These are phyloP conservation scores for Petrocephalus sullivani DNA, from an alignment of 2,797 vertebrate genomes.

Conservation along the genomic window DNA sequence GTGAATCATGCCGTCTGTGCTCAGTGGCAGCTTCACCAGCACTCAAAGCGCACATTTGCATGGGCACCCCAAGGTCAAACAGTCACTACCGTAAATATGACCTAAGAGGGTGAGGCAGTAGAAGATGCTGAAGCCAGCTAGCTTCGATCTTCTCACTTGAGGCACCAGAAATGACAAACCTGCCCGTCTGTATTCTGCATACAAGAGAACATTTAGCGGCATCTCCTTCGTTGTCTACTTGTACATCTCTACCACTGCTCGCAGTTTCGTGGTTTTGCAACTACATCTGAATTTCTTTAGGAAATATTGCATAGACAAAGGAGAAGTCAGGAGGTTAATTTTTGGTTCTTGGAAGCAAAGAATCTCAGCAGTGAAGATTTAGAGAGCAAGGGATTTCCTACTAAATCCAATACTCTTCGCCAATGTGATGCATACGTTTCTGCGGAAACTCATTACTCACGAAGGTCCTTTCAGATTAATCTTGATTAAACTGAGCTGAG, in stretches of 20 bases:
- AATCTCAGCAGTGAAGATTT: conserved; percentile 50
- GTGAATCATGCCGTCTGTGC: background rate
- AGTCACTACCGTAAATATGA: background rate
- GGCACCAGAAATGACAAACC: background rate
- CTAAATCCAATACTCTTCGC: conserved; percentile 38
- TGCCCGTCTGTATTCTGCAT: background rate
- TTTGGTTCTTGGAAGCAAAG: conserved; percentile 42
- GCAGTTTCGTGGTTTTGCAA: background rate
- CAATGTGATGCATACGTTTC: conserved; percentile 49
- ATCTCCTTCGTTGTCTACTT: background rate
- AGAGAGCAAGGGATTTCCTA: conserved; percentile 49
- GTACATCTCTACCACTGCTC: background rate
- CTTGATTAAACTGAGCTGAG: conserved; percentile 55
- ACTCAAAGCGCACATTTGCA: too few relatives aligned
- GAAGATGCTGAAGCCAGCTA: too few relatives aligned
- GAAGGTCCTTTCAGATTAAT: conserved; percentile 54
- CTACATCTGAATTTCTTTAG: background rate
- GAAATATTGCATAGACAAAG: conserved; percentile 35
- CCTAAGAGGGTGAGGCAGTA: background rate
- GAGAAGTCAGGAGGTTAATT: conserved; percentile 42
- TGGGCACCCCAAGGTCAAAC: background rate
- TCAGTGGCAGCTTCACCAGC: background rate
- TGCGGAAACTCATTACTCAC: conserved; percentile 55
- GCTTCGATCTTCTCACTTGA: background rate
- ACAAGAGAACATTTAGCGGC: background rate